phyloP scores from a whole-genome alignment of 2,888 invertebrate species.

The Conistra vaccinii region DNA sequence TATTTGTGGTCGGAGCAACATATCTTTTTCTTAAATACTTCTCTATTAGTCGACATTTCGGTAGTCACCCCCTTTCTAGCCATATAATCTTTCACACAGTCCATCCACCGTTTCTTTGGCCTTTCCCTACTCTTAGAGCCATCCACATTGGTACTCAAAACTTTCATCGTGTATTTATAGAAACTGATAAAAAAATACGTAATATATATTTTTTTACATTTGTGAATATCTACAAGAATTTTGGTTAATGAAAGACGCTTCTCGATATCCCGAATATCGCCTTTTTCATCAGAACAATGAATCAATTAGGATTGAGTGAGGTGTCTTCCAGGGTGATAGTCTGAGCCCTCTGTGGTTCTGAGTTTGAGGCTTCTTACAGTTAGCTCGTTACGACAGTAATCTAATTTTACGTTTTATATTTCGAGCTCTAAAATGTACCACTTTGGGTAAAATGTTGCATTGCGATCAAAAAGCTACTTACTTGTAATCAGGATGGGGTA shows the following conservation, averaged over 20 bases:
- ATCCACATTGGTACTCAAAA: no score
- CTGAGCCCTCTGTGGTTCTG: neutral
- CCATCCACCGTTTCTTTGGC: no score
- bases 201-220: neutral
- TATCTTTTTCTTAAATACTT: no score
- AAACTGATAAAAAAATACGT: neutral
- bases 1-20: no score
- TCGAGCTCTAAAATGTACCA: no score
- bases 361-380: neutral
- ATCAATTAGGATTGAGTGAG: neutral
- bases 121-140: no score
- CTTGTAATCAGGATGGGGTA: conserved; percentile 94
- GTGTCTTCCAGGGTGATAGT: neutral
- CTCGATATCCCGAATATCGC: neutral
- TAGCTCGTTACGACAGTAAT: neutral
- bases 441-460: neutral
- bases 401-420: neutral
- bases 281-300: neutral
- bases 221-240: neutral
- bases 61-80: no score
- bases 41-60: no score
- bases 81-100: no score
- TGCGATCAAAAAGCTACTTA: conserved; percentile 69
- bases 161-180: neutral
- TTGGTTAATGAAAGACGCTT: neutral